These are phyloP conservation scores for Pelagia noctiluca DNA, from an alignment of 30 jellyfish, hydroid and myxozoan genomes.

Conservation along the genomic window DNA sequence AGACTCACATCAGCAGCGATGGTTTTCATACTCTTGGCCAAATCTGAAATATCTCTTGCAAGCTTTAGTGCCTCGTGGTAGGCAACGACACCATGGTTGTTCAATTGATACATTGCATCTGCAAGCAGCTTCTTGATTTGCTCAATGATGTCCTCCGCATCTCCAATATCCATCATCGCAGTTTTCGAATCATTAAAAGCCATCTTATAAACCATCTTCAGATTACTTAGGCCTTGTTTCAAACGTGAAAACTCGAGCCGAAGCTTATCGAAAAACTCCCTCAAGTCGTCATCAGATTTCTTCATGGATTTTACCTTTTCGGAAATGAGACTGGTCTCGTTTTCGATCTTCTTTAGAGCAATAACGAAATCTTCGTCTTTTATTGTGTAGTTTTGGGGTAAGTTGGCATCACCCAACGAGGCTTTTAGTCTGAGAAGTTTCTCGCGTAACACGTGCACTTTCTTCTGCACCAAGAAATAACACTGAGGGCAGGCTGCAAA, in stretches of 20 bases:
- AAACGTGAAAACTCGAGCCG: conserved; percentile 59
- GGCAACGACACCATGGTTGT: conserved; percentile 51
- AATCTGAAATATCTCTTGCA: conserved; percentile 74
- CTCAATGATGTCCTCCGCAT: conserved; percentile 87
- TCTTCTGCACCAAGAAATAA: conserved; percentile 82
- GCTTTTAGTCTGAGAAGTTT: conserved; percentile 69
- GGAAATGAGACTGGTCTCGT: conserved; percentile 52
- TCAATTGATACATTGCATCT: conserved; percentile 68
- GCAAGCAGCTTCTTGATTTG: conserved; percentile 65
- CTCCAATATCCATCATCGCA: conserved; percentile 64
- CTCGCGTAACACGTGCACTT: conserved; percentile 87
- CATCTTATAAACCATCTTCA: conserved; percentile 41
- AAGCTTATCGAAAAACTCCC: conserved; percentile 66
- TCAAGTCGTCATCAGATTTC: conserved; percentile 73
- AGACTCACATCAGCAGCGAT: conserved; percentile 93
- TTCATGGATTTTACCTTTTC: conserved; percentile 49
- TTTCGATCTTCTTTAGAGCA: conserved; percentile 65
- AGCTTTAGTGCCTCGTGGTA: conserved; percentile 53
- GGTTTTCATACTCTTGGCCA: conserved; percentile 82
- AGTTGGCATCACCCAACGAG: conserved; percentile 60
- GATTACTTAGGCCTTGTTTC: conserved; percentile 36
- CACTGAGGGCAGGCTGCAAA: conserved; percentile 94
- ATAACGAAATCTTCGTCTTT: conserved; percentile 75
- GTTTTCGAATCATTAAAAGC: conserved; percentile 64
- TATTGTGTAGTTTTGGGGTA: conserved; percentile 71